phyloP scores from a whole-genome alignment of 2,113 vertebrate species.

The Micromys minutus region DNA sequence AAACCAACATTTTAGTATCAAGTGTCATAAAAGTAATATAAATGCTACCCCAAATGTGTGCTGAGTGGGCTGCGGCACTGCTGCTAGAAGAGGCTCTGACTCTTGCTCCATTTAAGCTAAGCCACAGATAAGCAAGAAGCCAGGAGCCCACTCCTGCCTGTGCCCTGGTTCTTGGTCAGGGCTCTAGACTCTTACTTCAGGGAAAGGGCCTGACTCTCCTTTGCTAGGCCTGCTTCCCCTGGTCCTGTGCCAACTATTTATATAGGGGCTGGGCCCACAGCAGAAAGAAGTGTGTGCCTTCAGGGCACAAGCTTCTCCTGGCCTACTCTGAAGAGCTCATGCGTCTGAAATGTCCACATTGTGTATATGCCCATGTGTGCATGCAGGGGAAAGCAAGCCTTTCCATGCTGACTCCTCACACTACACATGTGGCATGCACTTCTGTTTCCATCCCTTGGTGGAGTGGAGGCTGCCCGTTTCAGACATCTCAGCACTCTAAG shows the following conservation, averaged over 20 bases:
- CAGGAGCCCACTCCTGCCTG: rapidly evolving
- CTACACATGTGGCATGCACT: rapidly evolving
- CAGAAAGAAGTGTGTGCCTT: not conserved
- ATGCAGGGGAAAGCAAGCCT: not conserved
- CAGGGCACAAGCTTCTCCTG: not conserved
- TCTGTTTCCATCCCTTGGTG: rapidly evolving
- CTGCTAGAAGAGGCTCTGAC: not conserved
- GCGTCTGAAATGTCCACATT: not conserved
- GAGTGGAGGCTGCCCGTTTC: not conserved
- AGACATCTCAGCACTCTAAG: not conserved
- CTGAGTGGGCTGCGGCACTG: not conserved
- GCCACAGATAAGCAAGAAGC: not conserved
- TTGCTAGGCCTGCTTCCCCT: not conserved
- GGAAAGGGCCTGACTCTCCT: not conserved
- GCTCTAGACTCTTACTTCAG: not conserved
- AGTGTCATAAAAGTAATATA: no score
- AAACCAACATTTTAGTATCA: not conserved
- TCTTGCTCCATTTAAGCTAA: not conserved
- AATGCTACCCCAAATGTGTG: not conserved
- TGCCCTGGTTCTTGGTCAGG: rapidly evolving
- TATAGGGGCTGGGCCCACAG: rapidly evolving
- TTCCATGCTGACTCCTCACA: rapidly evolving
- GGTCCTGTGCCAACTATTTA: not conserved
- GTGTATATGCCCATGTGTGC: not conserved
- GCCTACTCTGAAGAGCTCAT: not conserved